Evolutionary conservation across 2,113 vertebrate species (phyloP).

Genomic region (Cebus imitator): DNA sequence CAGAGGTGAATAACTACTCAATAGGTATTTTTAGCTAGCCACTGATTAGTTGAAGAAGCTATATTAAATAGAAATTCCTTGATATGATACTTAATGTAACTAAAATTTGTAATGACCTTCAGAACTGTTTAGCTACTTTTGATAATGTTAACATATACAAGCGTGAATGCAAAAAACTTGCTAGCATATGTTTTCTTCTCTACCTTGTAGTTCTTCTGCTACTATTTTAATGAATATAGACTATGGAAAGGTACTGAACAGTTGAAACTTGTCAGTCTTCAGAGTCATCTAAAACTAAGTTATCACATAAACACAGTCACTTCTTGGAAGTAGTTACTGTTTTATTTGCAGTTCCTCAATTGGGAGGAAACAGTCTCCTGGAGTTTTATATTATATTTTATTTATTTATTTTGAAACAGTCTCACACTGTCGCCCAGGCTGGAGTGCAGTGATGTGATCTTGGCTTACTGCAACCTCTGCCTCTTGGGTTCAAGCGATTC

Average conservation of each 20-base stretch:
- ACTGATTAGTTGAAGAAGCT: slow-evolving; percentile 23
- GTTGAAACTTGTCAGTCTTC: neutral
- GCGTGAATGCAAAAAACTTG: neutral
- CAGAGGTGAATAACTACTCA: slow-evolving; percentile 24
- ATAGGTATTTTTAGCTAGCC: neutral
- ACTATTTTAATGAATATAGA: neutral
- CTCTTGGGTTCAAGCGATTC: too few species aligned
- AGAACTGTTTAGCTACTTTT: neutral
- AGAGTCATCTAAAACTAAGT: neutral
- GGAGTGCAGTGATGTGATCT: too few species aligned
- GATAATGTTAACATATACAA: neutral
- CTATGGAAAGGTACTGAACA: neutral
- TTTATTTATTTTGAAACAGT: too few species aligned
- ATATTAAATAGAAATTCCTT: slow-evolving; percentile 15
- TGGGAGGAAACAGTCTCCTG: neutral
- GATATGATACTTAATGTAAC: neutral
- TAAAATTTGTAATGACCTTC: neutral
- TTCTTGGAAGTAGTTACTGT: neutral
- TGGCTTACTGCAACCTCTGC: too few species aligned
- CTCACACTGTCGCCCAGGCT: too few species aligned
- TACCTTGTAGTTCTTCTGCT: neutral
- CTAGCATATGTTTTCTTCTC: neutral
- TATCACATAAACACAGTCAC: neutral
- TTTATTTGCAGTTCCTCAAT: neutral
- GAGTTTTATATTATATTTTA: neutral